Conservation (phyloP, 2,797 vertebrate species). For the Acomys russatus region DNA sequence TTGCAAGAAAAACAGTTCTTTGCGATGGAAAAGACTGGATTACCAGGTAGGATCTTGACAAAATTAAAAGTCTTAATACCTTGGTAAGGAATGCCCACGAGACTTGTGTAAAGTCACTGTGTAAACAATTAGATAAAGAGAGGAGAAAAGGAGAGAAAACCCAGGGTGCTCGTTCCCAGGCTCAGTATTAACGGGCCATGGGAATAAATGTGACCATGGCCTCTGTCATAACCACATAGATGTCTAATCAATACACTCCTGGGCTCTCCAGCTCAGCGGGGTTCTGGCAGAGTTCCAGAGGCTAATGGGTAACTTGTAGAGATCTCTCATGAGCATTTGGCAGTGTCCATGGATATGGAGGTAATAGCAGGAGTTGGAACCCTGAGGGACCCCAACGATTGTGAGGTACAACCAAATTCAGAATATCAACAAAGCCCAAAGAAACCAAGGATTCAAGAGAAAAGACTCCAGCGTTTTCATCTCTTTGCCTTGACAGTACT, state of each 20-base stretch:
- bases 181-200: neutral
- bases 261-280: neutral
- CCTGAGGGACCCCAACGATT: constrained; percentile 43
- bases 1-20: neutral
- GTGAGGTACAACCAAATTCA: constrained; percentile 46
- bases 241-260: constrained; percentile 44
- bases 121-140: neutral
- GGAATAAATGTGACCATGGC: neutral
- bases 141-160: neutral
- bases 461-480: constrained; percentile 27
- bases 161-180: neutral
- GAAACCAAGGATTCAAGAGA: constrained; percentile 39
- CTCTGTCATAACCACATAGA: constrained; percentile 8
- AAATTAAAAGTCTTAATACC: constrained; percentile 30
- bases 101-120: neutral
- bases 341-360: constrained; percentile 14
- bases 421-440: constrained; percentile 33
- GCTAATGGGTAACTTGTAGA: constrained; percentile 58
- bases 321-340: constrained; percentile 43
- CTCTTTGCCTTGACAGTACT: constrained; percentile 10
- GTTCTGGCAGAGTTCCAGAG: constrained; percentile 46
- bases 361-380: constrained; percentile 5
- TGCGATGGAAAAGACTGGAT: constrained; percentile 43
- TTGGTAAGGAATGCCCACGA: neutral
- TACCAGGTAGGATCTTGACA: neutral